Evolutionary conservation across 1,140 invertebrate species (phyloP).

Genomic region (Charaxes varanes): DNA sequence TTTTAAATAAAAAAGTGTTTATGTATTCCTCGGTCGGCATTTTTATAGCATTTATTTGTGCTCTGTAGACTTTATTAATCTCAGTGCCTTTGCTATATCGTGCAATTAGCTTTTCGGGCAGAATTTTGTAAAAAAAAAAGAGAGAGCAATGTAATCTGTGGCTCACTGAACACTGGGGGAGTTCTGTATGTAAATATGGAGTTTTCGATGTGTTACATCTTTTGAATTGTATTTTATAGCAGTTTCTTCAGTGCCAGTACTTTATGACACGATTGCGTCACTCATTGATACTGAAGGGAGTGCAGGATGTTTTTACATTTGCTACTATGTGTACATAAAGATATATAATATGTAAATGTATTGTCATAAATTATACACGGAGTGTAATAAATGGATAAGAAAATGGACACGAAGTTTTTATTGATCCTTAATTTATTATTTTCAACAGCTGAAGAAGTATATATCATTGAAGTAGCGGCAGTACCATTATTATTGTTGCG

Average conservation of each 20-base stretch:
- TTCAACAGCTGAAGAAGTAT: no score
- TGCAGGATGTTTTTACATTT: constrained; percentile 55
- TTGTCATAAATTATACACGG: constrained; percentile 69
- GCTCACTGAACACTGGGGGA: constrained; percentile 9
- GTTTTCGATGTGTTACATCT: constrained; percentile 41
- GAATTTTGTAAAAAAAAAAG: not conserved
- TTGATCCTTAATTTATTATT: constrained; percentile 3
- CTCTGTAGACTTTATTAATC: constrained; percentile 3
- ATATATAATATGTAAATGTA: constrained; percentile 54
- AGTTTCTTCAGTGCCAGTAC: not conserved
- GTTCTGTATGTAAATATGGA: constrained; percentile 49
- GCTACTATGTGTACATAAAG: constrained; percentile 68
- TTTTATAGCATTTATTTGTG: not conserved
- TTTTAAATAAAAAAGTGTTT: not conserved
- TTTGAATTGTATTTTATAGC: constrained; percentile 35
- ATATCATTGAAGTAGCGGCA: no score
- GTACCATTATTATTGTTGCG: no score
- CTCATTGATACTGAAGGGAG: constrained; percentile 8
- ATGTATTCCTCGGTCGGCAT: not conserved
- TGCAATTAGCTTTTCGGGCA: not conserved
- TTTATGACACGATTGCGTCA: constrained; percentile 1
- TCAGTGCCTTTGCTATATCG: constrained; percentile 18
- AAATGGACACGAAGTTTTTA: constrained; percentile 17
- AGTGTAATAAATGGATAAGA: constrained; percentile 69
- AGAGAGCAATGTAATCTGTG: not conserved